phyloP scores from a whole-genome alignment of 2,888 invertebrate genomes.

The Brachypalpus laphriformis region DNA sequence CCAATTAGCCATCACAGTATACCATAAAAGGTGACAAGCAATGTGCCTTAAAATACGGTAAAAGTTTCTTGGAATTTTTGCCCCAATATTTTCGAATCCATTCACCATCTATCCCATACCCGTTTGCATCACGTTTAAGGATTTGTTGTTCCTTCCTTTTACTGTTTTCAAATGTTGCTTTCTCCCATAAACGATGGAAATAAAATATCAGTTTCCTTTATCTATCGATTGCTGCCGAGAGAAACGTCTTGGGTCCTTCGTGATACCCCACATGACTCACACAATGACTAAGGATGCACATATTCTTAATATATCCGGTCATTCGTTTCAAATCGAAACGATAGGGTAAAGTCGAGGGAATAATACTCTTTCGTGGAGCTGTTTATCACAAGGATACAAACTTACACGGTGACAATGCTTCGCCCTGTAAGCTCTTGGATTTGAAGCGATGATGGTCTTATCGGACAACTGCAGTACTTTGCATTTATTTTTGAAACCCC shows the following conservation, averaged over 20 bases:
- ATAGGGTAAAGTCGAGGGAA: not conserved
- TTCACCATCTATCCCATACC: not conserved
- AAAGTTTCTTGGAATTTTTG: not conserved
- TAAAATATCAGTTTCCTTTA: not conserved
- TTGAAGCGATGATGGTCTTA: not conserved
- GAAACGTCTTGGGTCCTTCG: too few relatives aligned
- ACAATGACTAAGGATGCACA: not conserved
- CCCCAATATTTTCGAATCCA: not conserved
- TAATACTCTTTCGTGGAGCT: not conserved
- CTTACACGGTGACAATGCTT: not conserved
- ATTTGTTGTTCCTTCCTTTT: not conserved
- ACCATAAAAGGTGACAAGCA: not conserved
- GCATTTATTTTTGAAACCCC: too few relatives aligned
- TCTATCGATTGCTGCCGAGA: not conserved
- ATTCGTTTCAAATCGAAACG: not conserved
- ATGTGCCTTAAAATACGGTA: not conserved
- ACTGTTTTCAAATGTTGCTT: not conserved
- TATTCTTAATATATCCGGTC: not conserved
- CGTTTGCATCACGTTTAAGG: not conserved
- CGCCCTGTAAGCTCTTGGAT: not conserved
- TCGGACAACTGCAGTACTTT: not conserved
- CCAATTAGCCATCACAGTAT: not conserved
- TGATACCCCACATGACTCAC: not conserved
- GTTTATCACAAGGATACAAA: not conserved
- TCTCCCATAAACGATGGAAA: not conserved